Evolutionary conservation across 92 coral and sea anemone genomes (phyloP).

Genomic region (Isaurus tuberculatus): DNA sequence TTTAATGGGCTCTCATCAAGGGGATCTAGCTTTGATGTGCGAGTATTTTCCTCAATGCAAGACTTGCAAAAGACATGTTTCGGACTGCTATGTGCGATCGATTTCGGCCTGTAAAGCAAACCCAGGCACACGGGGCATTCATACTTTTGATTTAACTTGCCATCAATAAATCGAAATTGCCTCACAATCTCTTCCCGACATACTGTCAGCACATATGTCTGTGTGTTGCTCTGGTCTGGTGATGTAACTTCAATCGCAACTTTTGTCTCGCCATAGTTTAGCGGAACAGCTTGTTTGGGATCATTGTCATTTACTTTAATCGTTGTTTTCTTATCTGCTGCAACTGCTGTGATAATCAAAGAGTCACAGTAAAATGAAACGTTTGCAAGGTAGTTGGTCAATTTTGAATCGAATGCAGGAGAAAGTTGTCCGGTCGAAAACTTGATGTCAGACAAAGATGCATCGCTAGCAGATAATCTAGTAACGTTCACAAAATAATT

Average conservation of each 20-base stretch:
- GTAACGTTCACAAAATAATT: slow-evolving; percentile 83
- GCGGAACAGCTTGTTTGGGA: slow-evolving; percentile 61
- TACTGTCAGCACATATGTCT: slow-evolving; percentile 63
- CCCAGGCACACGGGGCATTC: slow-evolving; percentile 92
- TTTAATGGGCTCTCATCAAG: slow-evolving; percentile 73
- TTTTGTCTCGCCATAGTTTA: slow-evolving; percentile 86
- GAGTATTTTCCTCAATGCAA: slow-evolving; percentile 89
- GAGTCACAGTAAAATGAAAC: slow-evolving; percentile 69
- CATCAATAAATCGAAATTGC: slow-evolving; percentile 65
- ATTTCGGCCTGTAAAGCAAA: slow-evolving; percentile 82
- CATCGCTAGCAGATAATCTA: slow-evolving; percentile 91
- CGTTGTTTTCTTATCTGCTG: slow-evolving; percentile 83
- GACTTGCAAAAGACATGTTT: slow-evolving; percentile 91
- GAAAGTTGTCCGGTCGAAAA: slow-evolving; percentile 68
- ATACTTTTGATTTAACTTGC: slow-evolving; percentile 45
- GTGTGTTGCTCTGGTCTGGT: slow-evolving; percentile 76
- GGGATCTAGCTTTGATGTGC: slow-evolving; percentile 93
- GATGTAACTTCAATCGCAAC: slow-evolving; percentile 89
- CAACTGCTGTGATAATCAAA: slow-evolving; percentile 70
- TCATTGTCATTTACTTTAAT: slow-evolving; percentile 72
- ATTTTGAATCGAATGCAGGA: slow-evolving; percentile 74
- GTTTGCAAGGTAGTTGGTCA: slow-evolving; percentile 61
- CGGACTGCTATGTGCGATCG: slow-evolving; percentile 71
- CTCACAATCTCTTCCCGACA: slow-evolving; percentile 69
- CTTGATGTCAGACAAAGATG: slow-evolving; percentile 76